phyloP scores from a whole-genome alignment of 1,140 invertebrate genomes.

The Ceratoteleas bidentatus region DNA sequence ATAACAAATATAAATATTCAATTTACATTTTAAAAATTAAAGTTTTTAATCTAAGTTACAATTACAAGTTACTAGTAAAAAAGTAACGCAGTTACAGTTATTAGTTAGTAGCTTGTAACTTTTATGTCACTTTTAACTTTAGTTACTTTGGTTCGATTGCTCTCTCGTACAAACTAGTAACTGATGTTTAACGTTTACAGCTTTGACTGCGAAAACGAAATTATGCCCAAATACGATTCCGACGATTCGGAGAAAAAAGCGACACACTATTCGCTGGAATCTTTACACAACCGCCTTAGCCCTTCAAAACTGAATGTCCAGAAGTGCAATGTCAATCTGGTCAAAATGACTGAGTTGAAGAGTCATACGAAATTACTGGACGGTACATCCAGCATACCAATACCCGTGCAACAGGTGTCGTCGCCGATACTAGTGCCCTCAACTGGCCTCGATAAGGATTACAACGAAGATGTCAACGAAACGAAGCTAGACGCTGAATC shows the following conservation, averaged over 20 bases:
- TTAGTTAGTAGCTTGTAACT: too few relatives aligned
- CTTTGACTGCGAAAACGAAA: conserved; percentile 58
- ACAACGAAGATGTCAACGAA: conserved; percentile 72
- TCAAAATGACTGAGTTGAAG: conserved; percentile 75
- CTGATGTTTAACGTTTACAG: conserved; percentile 41
- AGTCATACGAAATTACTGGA: conserved; percentile 78
- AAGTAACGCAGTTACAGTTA: too few relatives aligned
- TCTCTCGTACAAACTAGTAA: not conserved
- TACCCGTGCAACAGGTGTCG: conserved; percentile 69
- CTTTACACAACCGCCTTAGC: conserved; percentile 44
- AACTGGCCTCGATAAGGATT: conserved; percentile 41
- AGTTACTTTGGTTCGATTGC: not conserved
- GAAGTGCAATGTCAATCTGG: conserved; percentile 76
- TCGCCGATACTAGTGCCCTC: conserved; percentile 63
- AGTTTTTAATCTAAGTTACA: too few relatives aligned
- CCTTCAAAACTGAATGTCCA: conserved; percentile 69
- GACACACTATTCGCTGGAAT: conserved; percentile 18
- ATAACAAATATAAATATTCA: too few relatives aligned
- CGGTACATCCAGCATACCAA: conserved; percentile 75
- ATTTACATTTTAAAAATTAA: too few relatives aligned
- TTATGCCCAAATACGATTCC: conserved; percentile 46
- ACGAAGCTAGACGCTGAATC: conserved; percentile 64
- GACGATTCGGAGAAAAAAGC: conserved; percentile 55
- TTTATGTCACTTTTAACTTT: too few relatives aligned
- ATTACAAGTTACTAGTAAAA: too few relatives aligned